Conservation (phyloP, 2,888 invertebrate species). For the Eustalomyia histrio region DNA sequence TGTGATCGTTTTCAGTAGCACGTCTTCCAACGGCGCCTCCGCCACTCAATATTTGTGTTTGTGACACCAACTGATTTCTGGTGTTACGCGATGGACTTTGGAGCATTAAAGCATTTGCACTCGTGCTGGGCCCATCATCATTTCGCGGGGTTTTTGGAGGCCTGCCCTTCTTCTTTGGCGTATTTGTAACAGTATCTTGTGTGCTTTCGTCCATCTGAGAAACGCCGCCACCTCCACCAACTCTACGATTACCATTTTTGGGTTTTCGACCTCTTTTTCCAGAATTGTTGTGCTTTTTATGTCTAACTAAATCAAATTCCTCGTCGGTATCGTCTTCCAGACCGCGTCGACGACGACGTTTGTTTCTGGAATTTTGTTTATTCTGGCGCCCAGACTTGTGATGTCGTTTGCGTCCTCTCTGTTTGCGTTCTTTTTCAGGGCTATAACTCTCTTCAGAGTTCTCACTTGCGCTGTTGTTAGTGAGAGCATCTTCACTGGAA, state of each 20-base stretch:
- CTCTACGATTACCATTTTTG: slow-evolving; percentile 40
- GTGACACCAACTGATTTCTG: slow-evolving; percentile 69
- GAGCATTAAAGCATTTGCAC: slow-evolving; percentile 67
- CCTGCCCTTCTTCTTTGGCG: slow-evolving; percentile 72
- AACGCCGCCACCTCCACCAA: slow-evolving; percentile 22
- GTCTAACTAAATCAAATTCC: slow-evolving; percentile 62
- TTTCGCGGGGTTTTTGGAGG: slow-evolving; percentile 66
- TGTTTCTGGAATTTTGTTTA: slow-evolving; percentile 49
- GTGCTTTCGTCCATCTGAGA: slow-evolving; percentile 74
- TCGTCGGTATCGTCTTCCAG: slow-evolving; percentile 70
- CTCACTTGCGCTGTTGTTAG: slow-evolving; percentile 70
- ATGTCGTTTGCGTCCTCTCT: slow-evolving; percentile 60
- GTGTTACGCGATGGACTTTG: slow-evolving; percentile 74
- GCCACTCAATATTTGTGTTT: not conserved
- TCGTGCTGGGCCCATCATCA: slow-evolving; percentile 72
- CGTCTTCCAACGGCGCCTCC: slow-evolving; percentile 65
- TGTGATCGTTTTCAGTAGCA: slow-evolving; percentile 78
- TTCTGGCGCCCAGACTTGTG: slow-evolving; percentile 47
- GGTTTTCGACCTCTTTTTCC: slow-evolving; percentile 42
- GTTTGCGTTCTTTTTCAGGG: slow-evolving; percentile 76
- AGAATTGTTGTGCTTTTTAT: slow-evolving; percentile 59
- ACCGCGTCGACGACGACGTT: slow-evolving; percentile 57
- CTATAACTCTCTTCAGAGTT: slow-evolving; percentile 82
- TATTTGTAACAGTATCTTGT: slow-evolving; percentile 70
- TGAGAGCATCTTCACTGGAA: slow-evolving; percentile 69